Evolutionary conservation across 1,140 invertebrate genomes (phyloP).

Genomic region (Plectrocnemia conspersa): DNA sequence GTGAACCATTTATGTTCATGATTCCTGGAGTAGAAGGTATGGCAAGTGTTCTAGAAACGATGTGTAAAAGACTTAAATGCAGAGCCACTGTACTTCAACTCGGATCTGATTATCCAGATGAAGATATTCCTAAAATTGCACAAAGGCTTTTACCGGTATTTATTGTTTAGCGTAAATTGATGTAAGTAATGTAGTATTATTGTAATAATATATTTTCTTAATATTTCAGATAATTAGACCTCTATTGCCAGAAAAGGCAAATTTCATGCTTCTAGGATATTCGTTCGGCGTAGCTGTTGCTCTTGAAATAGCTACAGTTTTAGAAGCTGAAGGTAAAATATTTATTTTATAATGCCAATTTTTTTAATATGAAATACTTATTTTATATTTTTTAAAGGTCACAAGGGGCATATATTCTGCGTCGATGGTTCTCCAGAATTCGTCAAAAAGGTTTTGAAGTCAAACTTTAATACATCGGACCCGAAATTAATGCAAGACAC

Average conservation of each 20-base stretch:
- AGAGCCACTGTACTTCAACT: conserved; percentile 67
- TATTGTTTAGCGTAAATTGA: neutral
- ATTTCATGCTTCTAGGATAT: conserved; percentile 60
- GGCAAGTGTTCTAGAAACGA: conserved; percentile 53
- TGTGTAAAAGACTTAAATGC: conserved; percentile 56
- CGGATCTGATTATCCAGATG: conserved; percentile 41
- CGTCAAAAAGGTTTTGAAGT: conserved; percentile 47
- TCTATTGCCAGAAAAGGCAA: conserved; percentile 53
- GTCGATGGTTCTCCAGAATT: conserved; percentile 58
- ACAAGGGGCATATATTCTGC: conserved; percentile 52
- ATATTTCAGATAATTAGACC: conserved; percentile 40
- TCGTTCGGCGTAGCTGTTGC: conserved; percentile 61
- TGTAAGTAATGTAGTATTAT: neutral
- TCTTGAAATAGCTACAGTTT: conserved; percentile 50
- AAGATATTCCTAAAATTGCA: conserved; percentile 43
- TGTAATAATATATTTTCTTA: too few relatives aligned
- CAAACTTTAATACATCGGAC: conserved; percentile 42
- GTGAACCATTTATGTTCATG: conserved; percentile 57
- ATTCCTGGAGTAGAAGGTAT: conserved; percentile 79
- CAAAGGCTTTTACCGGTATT: conserved; percentile 43
- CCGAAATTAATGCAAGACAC: conserved; percentile 53
- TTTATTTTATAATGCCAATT: neutral
- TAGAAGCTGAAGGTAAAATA: conserved; percentile 55
- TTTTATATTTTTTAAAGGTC: conserved; percentile 41
- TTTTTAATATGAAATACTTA: conserved; percentile 18